A percentile compares a stretch with the other conserved stretches of the same genome.
Conservation (phyloP, 2,113 vertebrate genomes). For the Ovis aries region DNA sequence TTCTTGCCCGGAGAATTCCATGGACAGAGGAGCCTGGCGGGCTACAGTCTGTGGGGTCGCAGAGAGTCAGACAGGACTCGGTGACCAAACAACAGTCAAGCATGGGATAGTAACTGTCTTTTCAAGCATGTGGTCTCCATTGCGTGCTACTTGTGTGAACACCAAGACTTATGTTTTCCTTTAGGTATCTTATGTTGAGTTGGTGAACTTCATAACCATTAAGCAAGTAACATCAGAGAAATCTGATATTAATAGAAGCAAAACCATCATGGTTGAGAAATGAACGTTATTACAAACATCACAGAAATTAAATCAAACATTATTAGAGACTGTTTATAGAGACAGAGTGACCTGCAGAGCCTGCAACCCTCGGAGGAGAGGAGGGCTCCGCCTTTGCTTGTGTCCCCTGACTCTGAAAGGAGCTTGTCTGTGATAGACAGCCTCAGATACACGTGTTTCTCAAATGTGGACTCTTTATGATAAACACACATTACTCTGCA, state of each 20-base stretch:
- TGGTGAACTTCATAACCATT: slow-evolving; percentile 68
- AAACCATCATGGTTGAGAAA: slow-evolving; percentile 54
- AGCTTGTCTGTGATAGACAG: background rate
- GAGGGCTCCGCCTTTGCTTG: background rate
- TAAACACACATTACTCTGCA: background rate
- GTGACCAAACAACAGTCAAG: background rate
- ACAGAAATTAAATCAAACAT: slow-evolving; percentile 66
- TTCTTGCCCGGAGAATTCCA: background rate
- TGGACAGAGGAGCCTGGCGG: background rate
- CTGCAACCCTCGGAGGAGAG: background rate
- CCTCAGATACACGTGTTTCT: background rate
- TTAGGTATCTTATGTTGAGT: slow-evolving; percentile 53
- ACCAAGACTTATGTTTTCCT: slow-evolving; percentile 52
- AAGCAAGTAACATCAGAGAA: slow-evolving; percentile 64
- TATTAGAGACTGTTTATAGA: slow-evolving; percentile 35
- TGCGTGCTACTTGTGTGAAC: background rate
- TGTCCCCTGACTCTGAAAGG: background rate
- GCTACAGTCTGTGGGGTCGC: background rate
- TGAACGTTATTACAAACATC: slow-evolving; percentile 58
- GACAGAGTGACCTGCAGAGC: slow-evolving; percentile 42
- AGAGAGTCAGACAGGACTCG: background rate
- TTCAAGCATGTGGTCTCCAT: background rate
- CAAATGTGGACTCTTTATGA: background rate
- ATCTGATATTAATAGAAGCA: slow-evolving; percentile 50
- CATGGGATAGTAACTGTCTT: background rate